Percentiles rank a stretch among this genome's conserved stretches.
phyloP scores from a whole-genome alignment of 2,113 vertebrate species.

The Corythornis madagascariensis region DNA sequence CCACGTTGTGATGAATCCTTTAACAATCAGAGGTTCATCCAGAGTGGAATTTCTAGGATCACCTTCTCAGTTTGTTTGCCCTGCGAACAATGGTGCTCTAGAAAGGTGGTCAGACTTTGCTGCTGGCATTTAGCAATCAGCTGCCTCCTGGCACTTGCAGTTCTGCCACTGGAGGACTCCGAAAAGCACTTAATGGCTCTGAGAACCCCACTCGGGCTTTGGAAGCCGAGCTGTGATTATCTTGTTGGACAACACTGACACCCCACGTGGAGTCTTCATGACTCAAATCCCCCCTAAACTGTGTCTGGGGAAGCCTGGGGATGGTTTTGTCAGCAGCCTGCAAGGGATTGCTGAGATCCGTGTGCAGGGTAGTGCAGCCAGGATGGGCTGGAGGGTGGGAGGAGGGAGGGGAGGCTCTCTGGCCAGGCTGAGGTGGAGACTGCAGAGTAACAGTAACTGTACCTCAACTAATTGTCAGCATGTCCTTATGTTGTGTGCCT shows the following conservation, averaged over 20 bases:
- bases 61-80: background rate
- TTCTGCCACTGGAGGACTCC: background rate
- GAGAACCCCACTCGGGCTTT: background rate
- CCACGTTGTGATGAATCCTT: background rate
- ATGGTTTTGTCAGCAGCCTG: background rate
- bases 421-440: constrained; percentile 5
- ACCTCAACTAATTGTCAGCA: constrained; percentile 41
- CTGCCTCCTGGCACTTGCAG: background rate
- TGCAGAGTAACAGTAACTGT: constrained; percentile 3
- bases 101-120: background rate
- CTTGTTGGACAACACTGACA: too few species aligned
- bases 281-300: background rate
- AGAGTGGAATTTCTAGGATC: background rate
- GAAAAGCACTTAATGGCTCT: background rate
- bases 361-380: background rate
- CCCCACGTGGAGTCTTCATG: background rate
- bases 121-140: background rate
- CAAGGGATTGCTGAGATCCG: rapidly evolving
- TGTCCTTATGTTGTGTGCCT: constrained; percentile 64
- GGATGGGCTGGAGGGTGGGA: background rate
- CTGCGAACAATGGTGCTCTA: background rate
- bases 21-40: background rate
- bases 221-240: background rate
- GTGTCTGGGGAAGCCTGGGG: background rate
- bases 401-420: constrained; percentile 5